Evolutionary conservation across 2,797 vertebrate species (phyloP), one percentile per base, ranked within the genome.

Genomic region (Momotus momota): DNA sequence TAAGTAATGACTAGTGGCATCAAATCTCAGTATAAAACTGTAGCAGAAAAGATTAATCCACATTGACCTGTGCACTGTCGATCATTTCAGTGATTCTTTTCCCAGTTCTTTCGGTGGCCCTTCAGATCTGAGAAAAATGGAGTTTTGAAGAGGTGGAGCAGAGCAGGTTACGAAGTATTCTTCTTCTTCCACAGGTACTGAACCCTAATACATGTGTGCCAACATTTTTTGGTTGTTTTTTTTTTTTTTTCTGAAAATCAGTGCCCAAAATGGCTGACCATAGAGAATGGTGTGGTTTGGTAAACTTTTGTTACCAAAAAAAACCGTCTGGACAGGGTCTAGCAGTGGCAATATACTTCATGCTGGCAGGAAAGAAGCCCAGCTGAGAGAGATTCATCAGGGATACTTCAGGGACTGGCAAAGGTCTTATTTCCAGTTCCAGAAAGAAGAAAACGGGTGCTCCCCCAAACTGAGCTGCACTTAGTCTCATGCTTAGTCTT

Each of bases 361-460:
- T 8, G 13, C 6, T 23, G n/a, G 8, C 6, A 54, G 29, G 13
- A 82, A 61, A 31, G 20, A 74, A 64, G 23, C 7, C 12, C 6
- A 7, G 0, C 2, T 33, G 14, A 29, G 22, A 72, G 35, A 3
- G 8, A 10, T 14, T 71, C 2, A 2, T 27, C 48, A 31, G 15
- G n/a, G 22, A 29, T 57, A 83, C 17, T 22, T 52, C 21, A 14
- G 10, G 22, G 10, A 12, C 14, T 49, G 16, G 9, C 6, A 61
- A 6, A 87, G 17, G 6, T 41, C 3, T 9, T 46, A 9, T 52
- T 95, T 65, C 60, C 18, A 9, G 3, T 49, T 84, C 21, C 46
- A 65, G 48, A 65, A 81, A 33, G 64, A 88, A 25, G 23, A 62
- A 67, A 55, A 91, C 10, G 7, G 17, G 15, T 22, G 10, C 3